These are phyloP conservation scores for Melieria picta DNA, from an alignment of 2,888 invertebrate genomes.

Conservation along the genomic window DNA sequence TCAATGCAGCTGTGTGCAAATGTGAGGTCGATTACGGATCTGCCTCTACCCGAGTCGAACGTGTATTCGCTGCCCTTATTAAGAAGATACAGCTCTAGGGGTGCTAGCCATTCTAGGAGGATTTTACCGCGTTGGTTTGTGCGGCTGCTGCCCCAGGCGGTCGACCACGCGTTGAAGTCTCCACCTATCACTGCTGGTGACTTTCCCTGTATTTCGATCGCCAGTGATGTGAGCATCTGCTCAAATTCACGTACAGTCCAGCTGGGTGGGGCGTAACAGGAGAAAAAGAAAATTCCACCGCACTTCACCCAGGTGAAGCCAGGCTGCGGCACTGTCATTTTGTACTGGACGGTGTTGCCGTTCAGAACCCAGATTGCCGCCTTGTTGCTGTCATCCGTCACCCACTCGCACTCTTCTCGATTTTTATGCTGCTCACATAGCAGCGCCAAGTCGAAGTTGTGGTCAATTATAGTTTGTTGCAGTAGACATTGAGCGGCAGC, in stretches of 20 bases:
- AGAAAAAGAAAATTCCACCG: not conserved
- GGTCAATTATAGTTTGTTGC: not conserved
- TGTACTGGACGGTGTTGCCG: not conserved
- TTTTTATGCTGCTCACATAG: not conserved
- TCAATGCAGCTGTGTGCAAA: no score
- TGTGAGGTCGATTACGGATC: not conserved
- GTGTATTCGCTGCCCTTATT: not conserved
- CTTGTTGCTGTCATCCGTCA: not conserved
- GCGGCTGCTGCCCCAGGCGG: not conserved
- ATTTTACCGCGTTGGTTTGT: not conserved
- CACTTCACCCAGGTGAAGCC: not conserved
- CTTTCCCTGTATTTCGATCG: no score
- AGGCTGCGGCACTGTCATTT: not conserved
- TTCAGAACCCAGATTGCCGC: not conserved
- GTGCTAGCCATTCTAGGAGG: not conserved
- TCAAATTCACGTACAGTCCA: no score
- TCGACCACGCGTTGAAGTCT: slow-evolving; percentile 6
- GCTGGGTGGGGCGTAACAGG: not conserved
- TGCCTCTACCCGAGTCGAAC: slow-evolving; percentile 1
- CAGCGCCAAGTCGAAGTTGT: not conserved
- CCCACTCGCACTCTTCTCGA: not conserved
- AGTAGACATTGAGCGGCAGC: not conserved
- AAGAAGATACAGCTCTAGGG: not conserved
- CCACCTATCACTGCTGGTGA: not conserved
- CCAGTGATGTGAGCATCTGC: no score